A percentile compares a stretch with the other conserved stretches of the same genome.
Evolutionary conservation across 1,140 invertebrate species (phyloP).

Genomic region (Lasaia peninsularis): DNA sequence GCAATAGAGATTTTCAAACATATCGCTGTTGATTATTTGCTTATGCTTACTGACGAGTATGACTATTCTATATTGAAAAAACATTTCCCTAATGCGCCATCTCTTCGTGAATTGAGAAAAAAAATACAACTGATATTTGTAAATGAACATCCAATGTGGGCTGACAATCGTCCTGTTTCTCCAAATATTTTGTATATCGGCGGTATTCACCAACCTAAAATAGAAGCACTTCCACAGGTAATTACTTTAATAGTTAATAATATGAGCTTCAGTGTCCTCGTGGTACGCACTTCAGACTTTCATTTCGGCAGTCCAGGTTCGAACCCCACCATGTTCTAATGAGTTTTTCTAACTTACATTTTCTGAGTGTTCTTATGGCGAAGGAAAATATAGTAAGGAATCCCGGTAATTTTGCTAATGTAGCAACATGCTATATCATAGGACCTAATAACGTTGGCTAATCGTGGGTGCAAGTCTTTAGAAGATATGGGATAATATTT

Average conservation of each 20-base stretch:
- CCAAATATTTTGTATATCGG: conserved; percentile 78
- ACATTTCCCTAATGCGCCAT: conserved; percentile 36
- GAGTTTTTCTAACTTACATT: too few species aligned
- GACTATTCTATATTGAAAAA: conserved; percentile 27
- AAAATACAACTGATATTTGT: conserved; percentile 76
- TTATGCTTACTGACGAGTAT: conserved; percentile 5
- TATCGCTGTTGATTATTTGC: neutral
- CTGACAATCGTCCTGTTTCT: conserved; percentile 61
- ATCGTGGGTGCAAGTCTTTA: too few species aligned
- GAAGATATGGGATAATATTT: neutral
- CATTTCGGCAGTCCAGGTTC: too few species aligned
- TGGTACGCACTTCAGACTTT: too few species aligned
- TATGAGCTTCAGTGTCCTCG: too few species aligned
- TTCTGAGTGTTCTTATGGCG: too few species aligned
- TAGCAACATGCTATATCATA: too few species aligned
- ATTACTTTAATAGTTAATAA: too few species aligned
- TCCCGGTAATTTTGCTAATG: too few species aligned
- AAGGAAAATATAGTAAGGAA: too few species aligned
- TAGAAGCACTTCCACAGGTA: conserved; percentile 53
- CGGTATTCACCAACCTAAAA: conserved; percentile 73
- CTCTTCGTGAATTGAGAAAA: conserved; percentile 56
- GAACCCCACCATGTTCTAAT: too few species aligned
- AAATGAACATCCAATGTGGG: conserved; percentile 68
- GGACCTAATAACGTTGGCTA: too few species aligned
- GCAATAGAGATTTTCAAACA: conserved; percentile 33